phyloP scores from a whole-genome alignment of 1,140 invertebrate genomes.

The Cyclina sinensis region DNA sequence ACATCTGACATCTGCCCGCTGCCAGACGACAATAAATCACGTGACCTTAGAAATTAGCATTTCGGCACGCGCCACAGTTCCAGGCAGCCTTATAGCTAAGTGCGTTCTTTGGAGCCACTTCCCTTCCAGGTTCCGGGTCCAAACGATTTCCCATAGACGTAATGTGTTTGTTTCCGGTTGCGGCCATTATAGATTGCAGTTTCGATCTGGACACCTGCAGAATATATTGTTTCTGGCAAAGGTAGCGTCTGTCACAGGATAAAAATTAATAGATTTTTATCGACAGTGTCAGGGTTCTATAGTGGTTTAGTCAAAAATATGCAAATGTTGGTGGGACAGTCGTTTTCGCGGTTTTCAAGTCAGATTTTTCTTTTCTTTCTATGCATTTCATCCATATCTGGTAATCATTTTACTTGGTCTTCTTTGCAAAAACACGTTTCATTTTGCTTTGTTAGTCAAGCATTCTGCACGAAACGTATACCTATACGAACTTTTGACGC shows the following conservation, averaged over 20 bases:
- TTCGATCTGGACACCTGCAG: conserved; percentile 51
- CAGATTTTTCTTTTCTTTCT: too few relatives aligned
- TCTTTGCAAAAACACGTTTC: too few relatives aligned
- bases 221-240: conserved; percentile 29
- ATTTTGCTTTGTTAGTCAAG: too few relatives aligned
- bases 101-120: conserved; percentile 45
- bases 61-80: conserved; percentile 40
- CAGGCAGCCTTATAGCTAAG: conserved; percentile 32
- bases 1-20: conserved; percentile 53
- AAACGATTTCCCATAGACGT: conserved; percentile 31
- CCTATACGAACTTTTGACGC: too few relatives aligned
- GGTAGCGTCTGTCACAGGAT: conserved; percentile 17
- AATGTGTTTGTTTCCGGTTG: conserved; percentile 50
- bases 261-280: conserved; percentile 42
- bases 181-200: neutral
- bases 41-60: conserved; percentile 39
- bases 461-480: too few relatives aligned
- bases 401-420: too few relatives aligned
- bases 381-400: too few relatives aligned
- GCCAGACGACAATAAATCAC: conserved; percentile 57
- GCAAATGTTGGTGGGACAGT: too few relatives aligned
- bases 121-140: conserved; percentile 32
- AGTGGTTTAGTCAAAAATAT: neutral
- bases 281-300: neutral
- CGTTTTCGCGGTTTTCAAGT: too few relatives aligned